These are phyloP conservation scores for Ligdia adustata DNA, from an alignment of 2,888 invertebrate genomes.

Conservation along the genomic window DNA sequence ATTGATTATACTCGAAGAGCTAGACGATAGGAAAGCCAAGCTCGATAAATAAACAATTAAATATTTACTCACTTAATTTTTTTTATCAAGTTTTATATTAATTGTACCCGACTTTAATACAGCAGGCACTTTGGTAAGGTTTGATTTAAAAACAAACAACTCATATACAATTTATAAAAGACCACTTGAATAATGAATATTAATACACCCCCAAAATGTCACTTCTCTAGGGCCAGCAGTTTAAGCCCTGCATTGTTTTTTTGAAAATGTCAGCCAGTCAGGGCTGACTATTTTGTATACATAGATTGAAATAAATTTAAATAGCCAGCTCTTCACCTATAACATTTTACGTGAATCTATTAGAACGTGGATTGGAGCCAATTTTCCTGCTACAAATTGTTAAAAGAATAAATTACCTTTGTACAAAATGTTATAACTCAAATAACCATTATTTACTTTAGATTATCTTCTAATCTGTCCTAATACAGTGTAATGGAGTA, in stretches of 20 bases:
- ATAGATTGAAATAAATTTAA: not conserved
- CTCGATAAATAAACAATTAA: too few species aligned
- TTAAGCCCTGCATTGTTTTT: too few species aligned
- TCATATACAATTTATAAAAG: too few species aligned
- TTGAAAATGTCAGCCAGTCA: not conserved
- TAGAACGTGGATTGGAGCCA: constrained; percentile 4
- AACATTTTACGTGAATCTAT: constrained; percentile 10
- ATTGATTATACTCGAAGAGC: constrained; percentile 2
- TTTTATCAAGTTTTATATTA: too few species aligned
- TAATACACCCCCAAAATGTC: too few species aligned
- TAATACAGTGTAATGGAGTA: not conserved
- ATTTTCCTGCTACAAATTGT: constrained; percentile 8
- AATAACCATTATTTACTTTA: not conserved
- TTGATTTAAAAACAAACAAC: too few species aligned
- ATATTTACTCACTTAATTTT: not conserved
- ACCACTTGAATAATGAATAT: too few species aligned
- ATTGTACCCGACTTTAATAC: too few species aligned
- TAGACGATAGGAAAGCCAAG: too few species aligned
- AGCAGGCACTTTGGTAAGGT: too few species aligned
- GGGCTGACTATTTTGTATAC: not conserved
- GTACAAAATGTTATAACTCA: constrained; percentile 1
- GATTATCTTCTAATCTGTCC: not conserved
- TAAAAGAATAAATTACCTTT: constrained; percentile 12
- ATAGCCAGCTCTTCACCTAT: not conserved
- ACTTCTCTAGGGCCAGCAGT: too few species aligned